Base-by-base conservation (phyloP, 2,113 vertebrate species). In the Thunnus thynnus region DNA sequence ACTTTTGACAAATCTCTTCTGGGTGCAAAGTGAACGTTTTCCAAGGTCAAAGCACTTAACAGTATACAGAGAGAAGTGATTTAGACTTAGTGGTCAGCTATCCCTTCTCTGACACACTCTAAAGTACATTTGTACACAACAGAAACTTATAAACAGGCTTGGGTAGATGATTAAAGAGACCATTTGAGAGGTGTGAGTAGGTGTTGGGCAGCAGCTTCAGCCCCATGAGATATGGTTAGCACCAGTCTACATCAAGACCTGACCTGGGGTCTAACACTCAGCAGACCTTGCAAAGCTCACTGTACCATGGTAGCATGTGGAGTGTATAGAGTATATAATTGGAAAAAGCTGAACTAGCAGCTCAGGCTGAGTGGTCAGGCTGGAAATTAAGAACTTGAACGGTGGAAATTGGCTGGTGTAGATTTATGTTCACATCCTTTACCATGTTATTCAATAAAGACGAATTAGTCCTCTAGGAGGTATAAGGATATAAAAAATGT, bases 11-110 rank as follows among this genome's bases (percentile, higher is more conserved):
- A 77, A 76, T 81, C 27, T 46, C 18, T 55, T 50, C 2, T n/a
- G 56, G 25, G 17, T 32, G 62, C 61, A 32, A 20, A 82, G 54
- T 52, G 58, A 87, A 70, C 12, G 62, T 68, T 82, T 76, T 54
- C 73, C 73, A 76, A 88, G 78, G 91, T 83, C 73, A 70, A 30
- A 66, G 65, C 56, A 47, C 62, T 78, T 54, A 65, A 61, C 74
- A 13, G 54, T 57, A 8, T 10, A 25, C 47, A 54, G 20, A 32
- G 36, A 27, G 25, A 87, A 76, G 60, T 83, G 80, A 84, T 82
- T 84, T 58, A 58, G 66, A 57, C 77, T 58, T 54, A 82, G 72
- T 2, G 4, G 46, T 66, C 58, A 58, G 61, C 22, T 47, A 74
- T 75, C 82, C 71, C 14, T 72, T 66, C 55, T 41, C 47, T 52